Evolutionary conservation across 2,888 invertebrate genomes (phyloP).

Genomic region (Aricia artaxerxes): DNA sequence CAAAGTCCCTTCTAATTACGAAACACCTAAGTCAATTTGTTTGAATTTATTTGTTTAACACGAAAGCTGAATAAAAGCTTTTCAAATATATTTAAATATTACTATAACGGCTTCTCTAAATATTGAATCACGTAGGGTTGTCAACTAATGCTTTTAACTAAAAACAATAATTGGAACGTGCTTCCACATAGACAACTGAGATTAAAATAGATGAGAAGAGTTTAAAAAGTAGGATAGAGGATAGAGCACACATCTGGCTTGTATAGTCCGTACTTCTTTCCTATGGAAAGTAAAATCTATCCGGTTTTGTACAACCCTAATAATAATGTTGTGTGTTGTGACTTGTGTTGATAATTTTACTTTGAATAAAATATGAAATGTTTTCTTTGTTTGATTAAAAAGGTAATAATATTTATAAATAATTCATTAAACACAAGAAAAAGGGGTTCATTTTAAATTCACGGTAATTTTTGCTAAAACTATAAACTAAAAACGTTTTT

Average conservation of each 20-base stretch:
- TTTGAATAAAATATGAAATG: background rate
- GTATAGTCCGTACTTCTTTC: background rate
- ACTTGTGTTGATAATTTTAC: background rate
- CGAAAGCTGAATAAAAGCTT: slow-evolving; percentile 30
- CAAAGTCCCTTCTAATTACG: background rate
- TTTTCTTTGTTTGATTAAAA: too few relatives aligned
- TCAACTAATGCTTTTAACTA: background rate
- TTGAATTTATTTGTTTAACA: slow-evolving; percentile 14
- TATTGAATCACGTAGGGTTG: slow-evolving; percentile 1
- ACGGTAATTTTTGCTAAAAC: background rate
- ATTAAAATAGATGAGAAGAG: slow-evolving; percentile 2
- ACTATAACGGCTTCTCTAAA: slow-evolving; percentile 15
- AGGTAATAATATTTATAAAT: too few relatives aligned
- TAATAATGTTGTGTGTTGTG: background rate
- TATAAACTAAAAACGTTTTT: background rate
- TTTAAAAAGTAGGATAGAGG: background rate
- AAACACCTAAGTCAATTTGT: slow-evolving; percentile 3
- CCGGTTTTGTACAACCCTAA: background rate
- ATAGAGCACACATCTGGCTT: background rate
- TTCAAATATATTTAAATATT: slow-evolving; percentile 22
- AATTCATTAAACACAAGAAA: too few relatives aligned
- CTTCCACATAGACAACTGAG: background rate
- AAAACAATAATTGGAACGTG: slow-evolving; percentile 1
- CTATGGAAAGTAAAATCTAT: background rate
- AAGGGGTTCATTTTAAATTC: background rate